These are phyloP conservation scores for Sebastes schlegelii DNA, from an alignment of 2,113 vertebrate species.

Conservation along the genomic window DNA sequence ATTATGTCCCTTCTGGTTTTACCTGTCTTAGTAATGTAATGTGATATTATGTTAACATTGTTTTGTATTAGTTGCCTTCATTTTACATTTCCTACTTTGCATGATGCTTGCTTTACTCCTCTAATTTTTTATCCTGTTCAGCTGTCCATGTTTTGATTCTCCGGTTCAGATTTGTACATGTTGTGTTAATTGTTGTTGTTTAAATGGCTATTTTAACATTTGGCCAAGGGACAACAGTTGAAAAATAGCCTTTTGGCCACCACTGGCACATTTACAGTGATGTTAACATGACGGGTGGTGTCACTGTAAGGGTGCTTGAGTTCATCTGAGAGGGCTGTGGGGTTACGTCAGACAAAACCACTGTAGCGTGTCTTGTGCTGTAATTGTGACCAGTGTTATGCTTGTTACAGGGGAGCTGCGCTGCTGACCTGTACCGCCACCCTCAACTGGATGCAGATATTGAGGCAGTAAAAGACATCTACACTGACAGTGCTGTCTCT, in stretches of 20 bases:
- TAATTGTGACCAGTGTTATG: not conserved
- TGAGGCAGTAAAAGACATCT: constrained; percentile 98
- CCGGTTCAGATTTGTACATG: not conserved
- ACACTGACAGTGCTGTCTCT: constrained; percentile 95
- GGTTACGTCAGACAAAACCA: constrained; percentile 4
- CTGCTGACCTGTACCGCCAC: constrained; percentile 96
- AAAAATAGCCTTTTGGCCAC: not conserved
- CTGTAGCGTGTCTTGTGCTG: not conserved
- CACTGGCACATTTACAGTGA: not conserved
- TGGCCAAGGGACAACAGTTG: not conserved
- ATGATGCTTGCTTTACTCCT: not conserved
- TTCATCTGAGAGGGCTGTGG: not conserved
- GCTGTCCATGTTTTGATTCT: not conserved
- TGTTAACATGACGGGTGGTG: not conserved
- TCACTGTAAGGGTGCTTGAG: not conserved
- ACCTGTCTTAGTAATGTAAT: not conserved
- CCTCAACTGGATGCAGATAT: constrained; percentile 98
- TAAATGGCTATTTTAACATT: not conserved
- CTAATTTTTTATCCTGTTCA: not conserved
- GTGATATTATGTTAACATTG: not conserved
- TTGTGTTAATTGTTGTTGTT: not conserved
- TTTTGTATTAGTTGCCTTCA: not conserved
- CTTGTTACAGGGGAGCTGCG: constrained; percentile 91
- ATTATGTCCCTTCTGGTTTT: not conserved
- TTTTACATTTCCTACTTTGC: not conserved